Base-by-base conservation (phyloP, 1,140 invertebrate species). In the Bombus cullumanus region DNA sequence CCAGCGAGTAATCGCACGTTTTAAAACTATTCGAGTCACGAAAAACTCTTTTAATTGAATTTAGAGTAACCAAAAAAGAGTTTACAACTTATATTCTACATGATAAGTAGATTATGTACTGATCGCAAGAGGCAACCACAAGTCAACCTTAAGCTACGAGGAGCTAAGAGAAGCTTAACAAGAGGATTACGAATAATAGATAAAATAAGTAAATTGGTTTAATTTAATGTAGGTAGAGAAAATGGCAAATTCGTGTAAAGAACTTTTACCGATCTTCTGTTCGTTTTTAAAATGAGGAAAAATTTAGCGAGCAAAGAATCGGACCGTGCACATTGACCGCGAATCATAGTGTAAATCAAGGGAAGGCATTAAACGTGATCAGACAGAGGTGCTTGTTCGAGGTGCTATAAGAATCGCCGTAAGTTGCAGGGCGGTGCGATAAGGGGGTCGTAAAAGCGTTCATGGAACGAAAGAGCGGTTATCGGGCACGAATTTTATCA, bases 401-500 rank as follows among this genome's bases (percentile, higher is more conserved):
- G 4, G 64, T 10, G 25, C 57, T 41, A 18, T 85, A 81, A 85
- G 68, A 43, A 25, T 81, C 68, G 69, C 43, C 34, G 83, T 80
- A 64, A 80, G 69, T 79, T 81, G 78, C 57, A 28, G n/a, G 77
- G 31, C 39, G 66, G 28, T 4, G 18, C 83, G 68, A 81, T 85
- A 80, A 80, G 72, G 68, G 5, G n/a, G 22, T 72, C 83, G 66
- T 83, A 78, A 85, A 72, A 85, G 53, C 53, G 31, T 85, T 43
- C 66, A 47, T 47, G 76, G 41, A 62, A 47, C n/a, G 39, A 73
- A 22, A 39, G 57, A 25, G 57, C 12, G 53, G 83, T 64, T 39
- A 73, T 37, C 53, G 43, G 43, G 37, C 3, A 13, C 31, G 57
- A 79, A 81, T 81, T 81, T 85, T 85, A 85, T 85, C 69, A 41